Base-by-base conservation (phyloP, 2,113 vertebrate species). In the Carassius gibelio region DNA sequence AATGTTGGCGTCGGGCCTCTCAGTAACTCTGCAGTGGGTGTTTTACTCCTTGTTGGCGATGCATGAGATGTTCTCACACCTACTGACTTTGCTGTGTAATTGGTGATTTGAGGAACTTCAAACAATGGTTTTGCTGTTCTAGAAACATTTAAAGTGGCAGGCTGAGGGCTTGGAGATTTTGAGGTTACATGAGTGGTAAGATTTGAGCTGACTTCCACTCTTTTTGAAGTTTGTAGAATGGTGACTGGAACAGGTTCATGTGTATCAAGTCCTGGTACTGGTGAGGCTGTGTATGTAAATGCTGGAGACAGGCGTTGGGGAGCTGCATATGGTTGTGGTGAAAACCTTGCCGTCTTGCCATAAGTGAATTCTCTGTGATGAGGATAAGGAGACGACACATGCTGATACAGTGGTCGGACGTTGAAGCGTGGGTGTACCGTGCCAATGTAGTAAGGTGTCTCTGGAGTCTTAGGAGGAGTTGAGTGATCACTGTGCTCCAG, bases 381-480 rank as follows among this genome's bases (percentile, higher is more conserved):
- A 0, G 95, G 95, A 81, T 94, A 94, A 0, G 97, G 96, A 0
- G 97, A 96, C 0, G 90, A 74, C 21, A 95, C 89, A 0, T 94
- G 95, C 15, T 94, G 95, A 77, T 84, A 90, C n/a, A 94, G 0
- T 0, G 94, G 92, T 69, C 91, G 93, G 87, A 92, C 10, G 0
- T 86, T 91, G 78, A 95, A 94, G 0, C 88, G 93, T 7, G 89
- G 21, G 0, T 91, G 90, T 69, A 84, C 87, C 9, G 76, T 19
- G 21, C 69, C 8, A 8, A 78, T 2, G 2, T 87, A 75, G 4
- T 89, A 42, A 0, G 90, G 14, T 0, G 88, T 72, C 66, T 95
- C 91, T 0, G 93, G 90, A 5, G 91, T 86, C 74, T 89, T 91
- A 0, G 92, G 92, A 0, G 93, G 91, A 3, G 92, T 91, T 38